Percentiles rank a stretch among this genome's conserved stretches.
Evolutionary conservation across 2,797 vertebrate genomes (phyloP).

Genomic region (Coilia nasus): DNA sequence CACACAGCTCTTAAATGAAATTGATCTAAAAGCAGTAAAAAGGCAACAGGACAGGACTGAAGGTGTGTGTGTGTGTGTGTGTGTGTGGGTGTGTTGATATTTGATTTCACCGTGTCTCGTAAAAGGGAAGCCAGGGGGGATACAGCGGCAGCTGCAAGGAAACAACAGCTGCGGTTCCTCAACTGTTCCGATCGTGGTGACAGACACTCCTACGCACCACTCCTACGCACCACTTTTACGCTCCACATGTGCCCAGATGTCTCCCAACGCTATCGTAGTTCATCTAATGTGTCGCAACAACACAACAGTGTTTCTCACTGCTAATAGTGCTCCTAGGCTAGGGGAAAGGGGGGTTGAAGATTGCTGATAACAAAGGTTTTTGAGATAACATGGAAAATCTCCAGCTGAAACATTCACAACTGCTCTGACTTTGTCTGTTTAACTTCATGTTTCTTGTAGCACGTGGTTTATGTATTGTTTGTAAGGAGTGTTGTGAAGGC

Average conservation of each 20-base stretch:
- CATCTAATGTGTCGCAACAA: background rate
- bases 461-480: background rate
- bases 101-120: background rate
- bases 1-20: background rate
- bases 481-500: too few relatives aligned
- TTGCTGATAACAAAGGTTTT: background rate
- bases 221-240: background rate
- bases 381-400: background rate
- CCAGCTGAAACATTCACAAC: background rate
- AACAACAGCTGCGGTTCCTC: slow-evolving; percentile 24
- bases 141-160: slow-evolving; percentile 28
- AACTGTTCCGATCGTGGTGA: background rate
- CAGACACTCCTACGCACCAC: slow-evolving; percentile 6
- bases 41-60: background rate
- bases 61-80: too few relatives aligned
- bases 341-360: background rate
- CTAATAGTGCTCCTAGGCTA: background rate
- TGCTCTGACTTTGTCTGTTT: background rate
- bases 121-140: slow-evolving; percentile 1
- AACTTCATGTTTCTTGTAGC: background rate
- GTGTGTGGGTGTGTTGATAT: background rate
- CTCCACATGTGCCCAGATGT: slow-evolving; percentile 25
- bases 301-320: background rate
- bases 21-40: background rate
- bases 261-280: background rate